A percentile compares a stretch with the other conserved stretches of the same genome.
Conservation (phyloP, 1,140 invertebrate genomes). For the Lethrus apterus region DNA sequence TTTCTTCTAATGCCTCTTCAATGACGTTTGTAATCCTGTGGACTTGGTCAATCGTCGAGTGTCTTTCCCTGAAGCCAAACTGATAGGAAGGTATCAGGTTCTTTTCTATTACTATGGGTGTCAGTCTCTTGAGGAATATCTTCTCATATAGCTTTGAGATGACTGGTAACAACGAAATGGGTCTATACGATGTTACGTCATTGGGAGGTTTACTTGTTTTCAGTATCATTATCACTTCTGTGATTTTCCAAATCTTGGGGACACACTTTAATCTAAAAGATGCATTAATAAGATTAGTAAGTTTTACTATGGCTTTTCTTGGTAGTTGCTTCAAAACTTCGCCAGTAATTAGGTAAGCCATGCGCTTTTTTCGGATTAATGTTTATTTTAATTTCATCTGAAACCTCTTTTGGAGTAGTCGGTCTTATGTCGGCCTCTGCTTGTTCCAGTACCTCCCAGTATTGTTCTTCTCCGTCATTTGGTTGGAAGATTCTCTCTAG, state of each 20-base stretch:
- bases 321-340: too few species aligned
- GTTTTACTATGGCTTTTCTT: too few species aligned
- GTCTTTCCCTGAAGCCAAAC: slow-evolving; percentile 32
- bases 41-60: slow-evolving; percentile 36
- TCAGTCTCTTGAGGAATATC: slow-evolving; percentile 29
- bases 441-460: too few species aligned
- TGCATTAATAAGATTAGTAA: too few species aligned
- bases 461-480: too few species aligned
- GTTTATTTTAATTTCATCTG: slow-evolving; percentile 9
- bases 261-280: too few species aligned
- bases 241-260: slow-evolving; percentile 37
- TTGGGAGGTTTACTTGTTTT: slow-evolving; percentile 34
- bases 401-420: slow-evolving; percentile 10
- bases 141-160: slow-evolving; percentile 35
- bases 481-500: too few species aligned
- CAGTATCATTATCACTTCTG: slow-evolving; percentile 33
- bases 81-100: slow-evolving; percentile 33
- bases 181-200: slow-evolving; percentile 29
- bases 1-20: too few species aligned
- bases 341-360: slow-evolving; percentile 27
- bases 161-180: slow-evolving; percentile 33
- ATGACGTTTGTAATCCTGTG: slow-evolving; percentile 20
- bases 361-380: slow-evolving; percentile 25
- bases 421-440: slow-evolving; percentile 3
- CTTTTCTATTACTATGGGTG: slow-evolving; percentile 17